Evolutionary conservation across 1,140 invertebrate species (phyloP), one percentile per base, ranked within the genome.

Genomic region (Calliphora vicina): DNA sequence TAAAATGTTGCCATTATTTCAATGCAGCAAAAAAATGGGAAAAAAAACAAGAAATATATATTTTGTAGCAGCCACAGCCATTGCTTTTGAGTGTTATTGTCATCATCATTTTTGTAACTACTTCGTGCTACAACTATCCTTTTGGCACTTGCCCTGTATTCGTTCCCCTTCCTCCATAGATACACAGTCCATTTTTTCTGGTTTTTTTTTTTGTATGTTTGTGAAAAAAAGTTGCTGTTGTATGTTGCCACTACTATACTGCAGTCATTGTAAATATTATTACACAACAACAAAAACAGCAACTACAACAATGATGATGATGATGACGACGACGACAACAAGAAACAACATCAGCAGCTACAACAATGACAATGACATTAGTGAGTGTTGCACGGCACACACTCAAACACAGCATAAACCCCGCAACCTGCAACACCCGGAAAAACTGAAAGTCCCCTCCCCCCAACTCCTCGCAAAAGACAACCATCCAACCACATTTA

Each of bases 71-170:
- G 74, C 74, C 74, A 78, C 35, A 78, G 20, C 74, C 74, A 78
- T 78, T 78, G 74, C 74, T 78, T 78, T 78, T 78, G 74, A 78
- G 74, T 78, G 74, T 78, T 78, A 78, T 78, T 78, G 74, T 78
- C 74, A 78, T 78, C 73, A 76, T 76, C 74, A 78, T 45, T 78
- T 76, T 43, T 78, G 74, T 45, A 78, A 78, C 74, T 29, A 78
- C 35, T 23, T 17, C 27, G 26, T 29, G 4, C 15, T 74, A 35
- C 71, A 27, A 26, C 45, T 50, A 50, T 50, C 45, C 45, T 50
- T 17, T 50, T 17, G 17, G 17, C 12, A 50, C 17, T 50, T 13
- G 4, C 10, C 17, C 45, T 12, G 3, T 50, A 50, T 15, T n/a
- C n/a, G n/a, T n/a, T 15, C 12, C 45, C 15, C 45, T 50, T 50